Evolutionary conservation across 92 coral and sea anemone species (phyloP).

Genomic region (Heteractis magnifica): DNA sequence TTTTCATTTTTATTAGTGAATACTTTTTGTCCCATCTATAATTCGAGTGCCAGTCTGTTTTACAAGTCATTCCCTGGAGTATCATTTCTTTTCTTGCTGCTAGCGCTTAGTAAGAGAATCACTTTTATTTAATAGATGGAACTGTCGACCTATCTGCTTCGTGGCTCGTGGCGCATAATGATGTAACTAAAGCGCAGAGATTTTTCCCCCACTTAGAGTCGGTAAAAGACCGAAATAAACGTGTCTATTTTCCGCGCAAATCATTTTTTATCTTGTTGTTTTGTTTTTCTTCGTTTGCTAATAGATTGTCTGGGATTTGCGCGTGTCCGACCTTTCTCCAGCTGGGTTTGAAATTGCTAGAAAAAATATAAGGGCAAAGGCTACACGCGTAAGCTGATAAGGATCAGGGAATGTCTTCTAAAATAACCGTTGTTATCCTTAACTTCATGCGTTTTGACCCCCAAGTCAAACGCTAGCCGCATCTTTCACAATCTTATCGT

Average conservation of each 20-base stretch:
- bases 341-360: not conserved
- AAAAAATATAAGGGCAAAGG: not conserved
- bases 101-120: too few species aligned
- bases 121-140: too few species aligned
- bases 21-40: too few species aligned
- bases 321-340: not conserved
- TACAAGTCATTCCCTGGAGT: not conserved
- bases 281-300: not conserved
- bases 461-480: slow-evolving; percentile 2
- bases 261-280: not conserved
- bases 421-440: not conserved
- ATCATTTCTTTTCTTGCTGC: not conserved
- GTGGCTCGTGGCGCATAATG: too few species aligned
- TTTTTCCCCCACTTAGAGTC: too few species aligned
- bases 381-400: not conserved
- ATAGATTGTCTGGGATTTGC: too few species aligned
- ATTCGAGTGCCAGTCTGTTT: not conserved
- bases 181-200: too few species aligned
- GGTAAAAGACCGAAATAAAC: too few species aligned
- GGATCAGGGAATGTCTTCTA: not conserved
- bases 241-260: too few species aligned
- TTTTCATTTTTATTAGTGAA: too few species aligned
- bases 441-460: not conserved
- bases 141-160: too few species aligned
- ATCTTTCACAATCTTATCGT: not conserved